Percentiles rank a stretch among this genome's conserved stretches.
Conservation (phyloP, 2,888 invertebrate genomes). For the Caenorhabditis uteleia region DNA sequence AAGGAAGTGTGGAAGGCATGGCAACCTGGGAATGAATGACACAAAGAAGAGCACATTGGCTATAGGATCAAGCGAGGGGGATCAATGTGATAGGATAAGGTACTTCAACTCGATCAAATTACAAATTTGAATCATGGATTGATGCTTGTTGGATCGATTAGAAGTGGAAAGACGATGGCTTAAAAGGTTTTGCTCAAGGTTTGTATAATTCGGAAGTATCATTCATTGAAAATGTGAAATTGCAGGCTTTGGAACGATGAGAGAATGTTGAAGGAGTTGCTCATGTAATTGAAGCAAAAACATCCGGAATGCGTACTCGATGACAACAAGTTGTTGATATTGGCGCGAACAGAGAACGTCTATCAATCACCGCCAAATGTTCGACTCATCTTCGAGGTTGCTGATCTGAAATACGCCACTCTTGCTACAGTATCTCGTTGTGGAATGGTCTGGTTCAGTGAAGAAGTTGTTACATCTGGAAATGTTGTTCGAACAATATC, state of each 20-base stretch:
- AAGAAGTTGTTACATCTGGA: slow-evolving; percentile 95
- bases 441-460: slow-evolving; percentile 99
- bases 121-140: slow-evolving; percentile 96
- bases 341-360: slow-evolving; percentile 98
- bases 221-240: too few relatives aligned
- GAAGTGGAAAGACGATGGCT: slow-evolving; percentile 66
- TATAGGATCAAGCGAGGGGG: slow-evolving; percentile 89
- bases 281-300: slow-evolving; percentile 97
- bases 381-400: slow-evolving; percentile 71
- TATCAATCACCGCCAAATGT: slow-evolving; percentile 95
- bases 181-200: slow-evolving; percentile 81
- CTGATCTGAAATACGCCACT: slow-evolving; percentile 97
- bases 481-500: slow-evolving; percentile 97
- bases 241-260: slow-evolving; percentile 72
- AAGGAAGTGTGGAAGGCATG: slow-evolving; percentile 76
- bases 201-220: too few relatives aligned
- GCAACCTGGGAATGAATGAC: slow-evolving; percentile 84
- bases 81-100: slow-evolving; percentile 71
- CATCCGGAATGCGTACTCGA: slow-evolving; percentile 97
- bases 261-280: slow-evolving; percentile 86
- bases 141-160: slow-evolving; percentile 85
- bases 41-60: slow-evolving; percentile 93
- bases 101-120: slow-evolving; percentile 97
- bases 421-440: slow-evolving; percentile 98
- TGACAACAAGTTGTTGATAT: slow-evolving; percentile 94